phyloP scores from a whole-genome alignment of 2,888 invertebrate genomes.

The Melikaiella ostensackeni region DNA sequence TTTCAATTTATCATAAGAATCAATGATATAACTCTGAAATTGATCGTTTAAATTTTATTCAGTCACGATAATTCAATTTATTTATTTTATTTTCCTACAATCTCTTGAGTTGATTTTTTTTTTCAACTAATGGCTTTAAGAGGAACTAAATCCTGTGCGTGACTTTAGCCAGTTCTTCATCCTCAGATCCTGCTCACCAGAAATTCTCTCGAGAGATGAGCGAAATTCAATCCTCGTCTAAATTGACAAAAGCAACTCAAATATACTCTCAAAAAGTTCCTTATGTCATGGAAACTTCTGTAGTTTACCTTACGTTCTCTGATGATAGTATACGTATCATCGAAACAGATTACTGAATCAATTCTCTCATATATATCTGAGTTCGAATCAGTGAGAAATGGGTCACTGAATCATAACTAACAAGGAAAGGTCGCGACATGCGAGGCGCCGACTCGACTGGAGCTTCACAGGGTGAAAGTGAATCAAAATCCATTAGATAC shows the following conservation, averaged over 20 bases:
- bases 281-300: slow-evolving; percentile 7
- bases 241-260: not conserved
- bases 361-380: not conserved
- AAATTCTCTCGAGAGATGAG: not conserved
- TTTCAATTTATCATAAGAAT: not conserved
- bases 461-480: no score
- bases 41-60: not conserved
- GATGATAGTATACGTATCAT: not conserved
- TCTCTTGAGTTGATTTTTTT: not conserved
- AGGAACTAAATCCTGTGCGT: not conserved
- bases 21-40: not conserved
- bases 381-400: no score
- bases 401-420: no score
- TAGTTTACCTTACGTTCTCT: not conserved
- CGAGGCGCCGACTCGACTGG: no score
- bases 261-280: not conserved
- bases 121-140: not conserved
- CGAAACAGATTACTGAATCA: not conserved
- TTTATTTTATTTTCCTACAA: not conserved
- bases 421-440: no score
- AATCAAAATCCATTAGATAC: no score
- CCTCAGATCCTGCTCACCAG: not conserved
- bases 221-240: slow-evolving; percentile 4
- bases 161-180: not conserved
- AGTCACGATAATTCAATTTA: not conserved